These are phyloP conservation scores for Zaprionus lachaisei DNA, from an alignment of 1,140 invertebrate genomes.

Conservation along the genomic window DNA sequence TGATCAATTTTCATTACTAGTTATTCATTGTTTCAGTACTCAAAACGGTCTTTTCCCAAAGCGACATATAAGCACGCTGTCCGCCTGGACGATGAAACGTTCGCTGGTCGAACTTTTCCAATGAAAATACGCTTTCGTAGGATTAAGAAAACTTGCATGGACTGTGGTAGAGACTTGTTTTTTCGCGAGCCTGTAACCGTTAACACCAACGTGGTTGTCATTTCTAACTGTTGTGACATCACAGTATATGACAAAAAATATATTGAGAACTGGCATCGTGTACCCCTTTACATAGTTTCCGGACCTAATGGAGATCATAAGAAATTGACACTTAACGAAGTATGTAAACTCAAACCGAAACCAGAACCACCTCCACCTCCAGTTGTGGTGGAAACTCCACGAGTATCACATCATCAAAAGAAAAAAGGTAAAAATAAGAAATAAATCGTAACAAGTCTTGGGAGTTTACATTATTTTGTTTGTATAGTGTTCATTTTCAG, in stretches of 20 bases:
- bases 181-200: conserved; percentile 48
- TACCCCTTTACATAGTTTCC: conserved; percentile 31
- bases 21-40: conserved; percentile 26
- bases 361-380: neutral
- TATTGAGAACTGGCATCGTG: conserved; percentile 61
- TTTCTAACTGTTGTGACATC: conserved; percentile 56
- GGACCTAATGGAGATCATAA: neutral
- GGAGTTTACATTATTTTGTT: too few species aligned
- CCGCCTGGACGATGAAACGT: conserved; percentile 42
- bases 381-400: neutral
- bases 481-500: too few species aligned
- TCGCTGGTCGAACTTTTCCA: conserved; percentile 59
- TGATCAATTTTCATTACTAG: neutral
- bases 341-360: conserved; percentile 36
- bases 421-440: conserved; percentile 16
- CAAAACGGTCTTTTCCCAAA: conserved; percentile 53
- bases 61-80: conserved; percentile 51
- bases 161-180: conserved; percentile 42
- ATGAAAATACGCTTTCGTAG: conserved; percentile 56
- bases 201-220: conserved; percentile 50
- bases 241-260: conserved; percentile 51
- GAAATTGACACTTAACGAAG: conserved; percentile 27
- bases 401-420: neutral
- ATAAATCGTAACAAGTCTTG: neutral
- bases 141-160: conserved; percentile 36